Percentiles rank a stretch among this genome's conserved stretches.
Conservation (phyloP, 2,113 vertebrate genomes). For the Lipotes vexillifer region DNA sequence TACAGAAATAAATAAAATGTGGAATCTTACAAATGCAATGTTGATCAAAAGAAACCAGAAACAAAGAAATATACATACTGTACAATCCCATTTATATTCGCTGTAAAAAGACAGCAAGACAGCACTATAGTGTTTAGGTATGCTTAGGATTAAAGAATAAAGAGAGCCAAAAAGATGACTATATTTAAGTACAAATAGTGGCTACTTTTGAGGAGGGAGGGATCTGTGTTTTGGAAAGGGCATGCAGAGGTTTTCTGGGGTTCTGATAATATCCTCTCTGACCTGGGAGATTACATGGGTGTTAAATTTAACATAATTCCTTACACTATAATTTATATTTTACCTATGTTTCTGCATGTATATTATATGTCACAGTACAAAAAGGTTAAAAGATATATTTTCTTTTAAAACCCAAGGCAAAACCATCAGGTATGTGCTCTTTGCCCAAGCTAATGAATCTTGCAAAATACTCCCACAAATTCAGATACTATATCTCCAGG, state of each 20-base stretch:
- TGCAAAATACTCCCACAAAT: not conserved
- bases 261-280: not conserved
- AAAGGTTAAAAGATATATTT: not conserved
- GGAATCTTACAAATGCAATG: not conserved
- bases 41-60: not conserved
- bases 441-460: not conserved
- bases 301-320: not conserved
- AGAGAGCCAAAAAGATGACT: not conserved
- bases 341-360: not conserved
- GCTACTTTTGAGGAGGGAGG: not conserved
- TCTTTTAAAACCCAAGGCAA: not conserved
- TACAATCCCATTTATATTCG: not conserved
- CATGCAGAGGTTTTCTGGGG: not conserved
- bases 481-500: not conserved
- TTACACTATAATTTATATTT: not conserved
- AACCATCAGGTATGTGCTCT: not conserved
- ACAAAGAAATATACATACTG: not conserved
- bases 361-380: not conserved
- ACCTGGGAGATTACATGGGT: not conserved
- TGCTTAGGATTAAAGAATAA: not conserved
- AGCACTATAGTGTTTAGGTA: not conserved
- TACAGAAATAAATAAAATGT: not conserved
- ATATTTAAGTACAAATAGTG: not conserved
- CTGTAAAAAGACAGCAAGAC: not conserved
- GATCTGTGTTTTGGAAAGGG: not conserved